Evolutionary conservation across 2,888 invertebrate species (phyloP), one percentile per base, ranked within the genome.

Genomic region (Neelides folsomi): DNA sequence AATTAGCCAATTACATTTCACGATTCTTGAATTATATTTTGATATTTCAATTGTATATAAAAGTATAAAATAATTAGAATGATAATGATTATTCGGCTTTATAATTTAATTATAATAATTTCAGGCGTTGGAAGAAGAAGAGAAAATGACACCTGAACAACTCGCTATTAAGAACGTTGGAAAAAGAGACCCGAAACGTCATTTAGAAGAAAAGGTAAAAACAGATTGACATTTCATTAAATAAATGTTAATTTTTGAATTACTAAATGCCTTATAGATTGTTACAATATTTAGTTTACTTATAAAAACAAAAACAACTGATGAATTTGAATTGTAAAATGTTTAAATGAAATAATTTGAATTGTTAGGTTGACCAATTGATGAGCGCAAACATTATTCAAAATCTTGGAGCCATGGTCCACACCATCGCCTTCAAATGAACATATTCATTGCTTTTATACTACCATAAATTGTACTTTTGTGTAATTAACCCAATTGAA

Each of bases 91-190:
- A n/a, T n/a, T n/a, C n/a, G n/a, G n/a, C n/a, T n/a, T n/a, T n/a
- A n/a, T n/a, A 20, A 51, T 52, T 48, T 13, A 39, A 42, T 34
- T 12, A n/a, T 41, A 15, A 43, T 7, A 5, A 49, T 66, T 66
- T 36, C 62, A 82, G 78, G 89, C 97, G 7, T 74, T 98, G 56
- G 97, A 98, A 73, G 98, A 98, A 66, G 98, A 98, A 71, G 97
- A 98, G 68, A 95, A 93, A 71, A 95, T 98, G 95, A 97, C 97
- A 3, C 90, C 94, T 1, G 95, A 97, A 72, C 97, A 98, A 71
- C 74, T 98, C 72, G 98, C 95, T 16, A 97, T 98, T 68, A 98
- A 98, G 72, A 98, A 98, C 75, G 97, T 99, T 55, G 98, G 98
- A 50, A 98, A 89, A 72, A 87, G 93, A 72, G 98, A 98, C 71